These are phyloP conservation scores for Drosophila paulistorum DNA, from an alignment of 1,140 invertebrate species.

Conservation along the genomic window DNA sequence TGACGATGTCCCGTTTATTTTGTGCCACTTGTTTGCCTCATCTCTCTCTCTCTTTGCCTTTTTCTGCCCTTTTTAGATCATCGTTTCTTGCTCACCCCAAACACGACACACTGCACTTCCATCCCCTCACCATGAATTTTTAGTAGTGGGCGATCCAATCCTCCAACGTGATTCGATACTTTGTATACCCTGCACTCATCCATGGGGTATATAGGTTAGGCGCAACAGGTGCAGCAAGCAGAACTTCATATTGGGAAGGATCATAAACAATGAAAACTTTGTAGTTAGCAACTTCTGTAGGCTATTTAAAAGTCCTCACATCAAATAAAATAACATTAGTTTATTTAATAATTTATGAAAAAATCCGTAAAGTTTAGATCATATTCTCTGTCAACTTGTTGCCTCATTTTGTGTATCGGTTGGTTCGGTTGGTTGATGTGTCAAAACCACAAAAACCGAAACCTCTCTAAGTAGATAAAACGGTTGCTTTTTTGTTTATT, in stretches of 20 bases:
- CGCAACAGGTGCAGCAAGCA: not conserved
- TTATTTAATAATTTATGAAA: no score
- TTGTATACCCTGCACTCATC: not conserved
- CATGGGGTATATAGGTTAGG: not conserved
- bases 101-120: not conserved
- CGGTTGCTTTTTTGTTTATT: no score
- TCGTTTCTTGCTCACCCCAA: not conserved
- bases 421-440: no score
- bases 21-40: conserved; percentile 7
- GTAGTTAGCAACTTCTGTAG: no score
- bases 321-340: no score
- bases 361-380: not conserved
- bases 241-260: no score
- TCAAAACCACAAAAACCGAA: no score
- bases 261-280: no score
- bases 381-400: not conserved
- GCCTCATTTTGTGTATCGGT: not conserved
- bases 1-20: not conserved
- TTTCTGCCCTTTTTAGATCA: not conserved
- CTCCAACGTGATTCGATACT: not conserved
- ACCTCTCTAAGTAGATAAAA: no score
- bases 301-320: no score
- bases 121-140: not conserved
- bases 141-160: not conserved
- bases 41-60: not conserved